Evolutionary conservation across 2,888 invertebrate species (phyloP).

Genomic region (Bellardia bayeri): DNA sequence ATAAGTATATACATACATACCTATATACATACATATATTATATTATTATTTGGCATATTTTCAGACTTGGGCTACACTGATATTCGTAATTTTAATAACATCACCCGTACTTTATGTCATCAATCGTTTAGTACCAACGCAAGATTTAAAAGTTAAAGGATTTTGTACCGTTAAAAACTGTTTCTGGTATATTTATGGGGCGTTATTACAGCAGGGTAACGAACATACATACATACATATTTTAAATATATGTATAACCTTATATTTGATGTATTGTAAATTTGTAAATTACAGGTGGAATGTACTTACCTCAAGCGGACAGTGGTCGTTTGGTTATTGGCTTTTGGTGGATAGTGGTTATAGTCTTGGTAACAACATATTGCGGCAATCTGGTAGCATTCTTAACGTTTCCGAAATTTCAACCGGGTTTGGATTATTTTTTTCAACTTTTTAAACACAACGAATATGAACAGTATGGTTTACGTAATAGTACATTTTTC

Average conservation of each 20-base stretch:
- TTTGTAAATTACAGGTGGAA: conserved; percentile 87
- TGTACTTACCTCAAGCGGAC: conserved; percentile 93
- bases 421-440: conserved; percentile 82
- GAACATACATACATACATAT: background rate
- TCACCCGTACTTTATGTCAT: conserved; percentile 91
- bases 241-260: too few relatives aligned
- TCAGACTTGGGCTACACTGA: conserved; percentile 93
- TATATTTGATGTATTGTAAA: background rate
- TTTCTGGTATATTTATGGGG: conserved; percentile 92
- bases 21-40: background rate
- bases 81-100: conserved; percentile 89
- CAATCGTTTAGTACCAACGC: conserved; percentile 88
- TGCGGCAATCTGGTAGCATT: conserved; percentile 97
- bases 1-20: too few relatives aligned
- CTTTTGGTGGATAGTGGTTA: conserved; percentile 96
- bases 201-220: conserved; percentile 95
- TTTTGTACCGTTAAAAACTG: conserved; percentile 83
- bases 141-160: conserved; percentile 83
- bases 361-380: conserved; percentile 95
- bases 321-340: conserved; percentile 94
- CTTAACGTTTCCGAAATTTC: conserved; percentile 92
- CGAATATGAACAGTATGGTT: conserved; percentile 89
- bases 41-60: background rate
- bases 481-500: conserved; percentile 90
- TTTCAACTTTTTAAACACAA: conserved; percentile 84